Percentiles rank a stretch among this genome's conserved stretches.
Evolutionary conservation across 2,888 invertebrate genomes (phyloP).

Genomic region (Apamea anceps): DNA sequence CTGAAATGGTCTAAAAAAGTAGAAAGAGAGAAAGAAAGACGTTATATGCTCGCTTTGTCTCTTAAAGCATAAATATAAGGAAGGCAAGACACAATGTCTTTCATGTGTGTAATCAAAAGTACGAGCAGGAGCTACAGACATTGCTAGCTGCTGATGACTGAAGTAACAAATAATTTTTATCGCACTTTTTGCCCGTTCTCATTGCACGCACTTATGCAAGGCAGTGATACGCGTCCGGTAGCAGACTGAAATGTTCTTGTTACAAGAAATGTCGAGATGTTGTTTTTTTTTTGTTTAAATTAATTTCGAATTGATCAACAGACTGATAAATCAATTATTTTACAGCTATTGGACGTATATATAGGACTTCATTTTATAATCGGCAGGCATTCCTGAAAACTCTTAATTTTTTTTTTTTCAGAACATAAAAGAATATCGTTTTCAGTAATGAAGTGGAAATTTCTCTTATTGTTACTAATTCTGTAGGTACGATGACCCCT

Average conservation of each 20-base stretch:
- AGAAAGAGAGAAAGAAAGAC: not conserved
- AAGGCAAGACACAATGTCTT: not conserved
- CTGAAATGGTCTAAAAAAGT: not conserved
- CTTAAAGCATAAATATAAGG: not conserved
- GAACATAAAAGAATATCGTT: not conserved
- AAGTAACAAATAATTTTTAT: constrained; percentile 38
- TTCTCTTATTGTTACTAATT: not conserved
- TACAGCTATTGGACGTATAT: not conserved
- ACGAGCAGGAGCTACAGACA: not conserved
- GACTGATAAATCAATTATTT: not conserved
- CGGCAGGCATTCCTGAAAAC: not conserved
- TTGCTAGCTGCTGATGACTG: constrained; percentile 17
- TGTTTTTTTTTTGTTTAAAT: not conserved
- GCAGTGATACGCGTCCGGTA: constrained; percentile 8
- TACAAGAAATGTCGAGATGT: not conserved
- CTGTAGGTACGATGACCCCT: not conserved
- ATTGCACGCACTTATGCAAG: not conserved
- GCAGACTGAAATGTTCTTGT: not conserved
- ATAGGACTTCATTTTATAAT: not conserved
- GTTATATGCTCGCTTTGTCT: not conserved
- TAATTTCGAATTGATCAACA: not conserved
- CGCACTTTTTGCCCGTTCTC: constrained; percentile 32
- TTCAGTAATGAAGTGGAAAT: not conserved
- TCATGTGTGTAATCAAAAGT: not conserved
- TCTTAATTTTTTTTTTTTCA: not conserved